Evolutionary conservation across 2,113 vertebrate species (phyloP), one percentile per base, ranked within the genome.

Genomic region (Corythaeola cristata): DNA sequence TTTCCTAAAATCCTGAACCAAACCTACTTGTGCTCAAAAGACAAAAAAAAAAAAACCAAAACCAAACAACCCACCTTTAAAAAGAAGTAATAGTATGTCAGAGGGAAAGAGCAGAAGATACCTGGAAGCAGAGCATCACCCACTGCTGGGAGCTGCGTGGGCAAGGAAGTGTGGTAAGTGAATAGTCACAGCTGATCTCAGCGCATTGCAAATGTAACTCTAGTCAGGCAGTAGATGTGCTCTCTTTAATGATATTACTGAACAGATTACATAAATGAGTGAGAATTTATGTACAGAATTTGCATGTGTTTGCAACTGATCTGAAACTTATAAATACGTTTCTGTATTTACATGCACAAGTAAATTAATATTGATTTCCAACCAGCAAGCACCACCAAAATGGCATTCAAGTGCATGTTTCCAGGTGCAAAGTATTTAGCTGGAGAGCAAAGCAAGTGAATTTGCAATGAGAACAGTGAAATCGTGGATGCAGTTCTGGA

Each of bases 241-340:
- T 95, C 91, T 79, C 94, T 88, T 97, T 94, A 96, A 97, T 94
- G 87, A 89, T 95, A 95, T 97, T 95, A 95, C 94, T 85, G 91
- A 97, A 89, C 81, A 91, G 94, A 95, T 96, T 96, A 96, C 91
- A 95, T 95, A 97, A 97, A 95, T 95, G 97, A 97, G 92, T 55
- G 80, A 93, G 92, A 97, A 97, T 95, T 96, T 97, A 92, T 95
- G 95, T 96, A 97, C 84, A 89, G 84, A 97, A 97, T 97, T 97
- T 97, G 89, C 94, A 96, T 97, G 89, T 95, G 92, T 96, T 97
- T 97, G 97, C 92, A 97, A 95, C 92, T 96, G 92, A 96, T 96
- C 92, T 97, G 96, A 97, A 97, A 97, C 86, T 92, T 96, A 95
- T 91, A 97, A 97, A 97, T 96, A 89, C 74, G 3, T 91, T 91